A percentile compares a stretch with the other conserved stretches of the same genome.
Evolutionary conservation across 2,888 invertebrate genomes (phyloP).

Genomic region (Drosophila antonietae): DNA sequence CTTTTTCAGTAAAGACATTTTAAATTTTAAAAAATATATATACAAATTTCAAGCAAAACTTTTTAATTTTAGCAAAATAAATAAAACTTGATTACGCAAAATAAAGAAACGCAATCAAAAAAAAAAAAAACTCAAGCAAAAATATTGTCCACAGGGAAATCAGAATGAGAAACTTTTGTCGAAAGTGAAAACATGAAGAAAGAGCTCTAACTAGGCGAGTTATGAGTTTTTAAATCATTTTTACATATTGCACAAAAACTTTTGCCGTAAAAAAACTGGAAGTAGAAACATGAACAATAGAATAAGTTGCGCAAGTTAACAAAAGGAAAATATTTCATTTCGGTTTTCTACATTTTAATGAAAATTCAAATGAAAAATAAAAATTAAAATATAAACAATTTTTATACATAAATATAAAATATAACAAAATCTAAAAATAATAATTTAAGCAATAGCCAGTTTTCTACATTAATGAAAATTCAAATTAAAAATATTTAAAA

Average conservation of each 20-base stretch:
- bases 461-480: background rate
- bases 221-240: constrained; percentile 4
- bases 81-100: constrained; percentile 4
- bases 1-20: background rate
- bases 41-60: background rate
- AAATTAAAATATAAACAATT: background rate
- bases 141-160: constrained; percentile 13
- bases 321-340: background rate
- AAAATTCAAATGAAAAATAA: background rate
- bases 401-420: background rate
- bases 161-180: constrained; percentile 3
- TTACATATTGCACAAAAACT: constrained; percentile 9
- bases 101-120: background rate
- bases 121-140: background rate
- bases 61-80: constrained; percentile 1
- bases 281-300: background rate
- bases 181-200: constrained; percentile 8
- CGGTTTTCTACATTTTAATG: background rate
- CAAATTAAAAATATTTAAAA: too few relatives aligned
- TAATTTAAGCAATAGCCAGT: too few relatives aligned
- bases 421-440: too few relatives aligned
- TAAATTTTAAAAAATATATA: background rate
- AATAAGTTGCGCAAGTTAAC: constrained; percentile 2
- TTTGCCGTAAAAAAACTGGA: background rate
- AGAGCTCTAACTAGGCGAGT: constrained; percentile 9